Conservation (phyloP, 1,140 invertebrate species). For the Hydropsyche tenuis region DNA sequence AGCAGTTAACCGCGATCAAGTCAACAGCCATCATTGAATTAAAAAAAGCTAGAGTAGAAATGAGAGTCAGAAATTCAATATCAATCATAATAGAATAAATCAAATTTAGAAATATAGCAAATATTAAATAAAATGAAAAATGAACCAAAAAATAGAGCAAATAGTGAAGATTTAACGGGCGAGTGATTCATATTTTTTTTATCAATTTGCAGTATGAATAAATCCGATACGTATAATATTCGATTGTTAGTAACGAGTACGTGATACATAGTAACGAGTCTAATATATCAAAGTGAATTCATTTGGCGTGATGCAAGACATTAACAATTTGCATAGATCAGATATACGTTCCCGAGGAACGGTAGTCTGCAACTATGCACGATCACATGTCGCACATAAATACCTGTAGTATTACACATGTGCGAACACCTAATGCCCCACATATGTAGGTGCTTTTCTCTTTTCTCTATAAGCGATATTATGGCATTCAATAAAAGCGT, state of each 20-base stretch:
- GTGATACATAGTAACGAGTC: background rate
- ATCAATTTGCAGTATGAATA: no score
- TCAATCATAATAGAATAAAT: background rate
- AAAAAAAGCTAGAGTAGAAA: background rate
- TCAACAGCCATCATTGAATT: background rate
- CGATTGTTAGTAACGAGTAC: background rate
- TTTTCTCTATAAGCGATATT: no score
- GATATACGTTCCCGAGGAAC: background rate
- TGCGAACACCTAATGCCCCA: no score
- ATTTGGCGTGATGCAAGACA: conserved; percentile 19
- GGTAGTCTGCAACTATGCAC: background rate
- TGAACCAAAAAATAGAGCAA: no score
- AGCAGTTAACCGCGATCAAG: background rate
- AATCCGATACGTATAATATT: no score
- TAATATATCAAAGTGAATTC: conserved; percentile 5
- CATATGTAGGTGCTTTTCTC: no score
- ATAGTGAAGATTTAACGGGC: no score
- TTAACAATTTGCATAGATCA: conserved; percentile 22
- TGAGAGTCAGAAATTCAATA: background rate
- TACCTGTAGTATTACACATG: no score
- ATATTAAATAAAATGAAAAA: no score
- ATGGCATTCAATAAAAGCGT: background rate
- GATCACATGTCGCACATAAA: no score
- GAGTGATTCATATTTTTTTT: no score
- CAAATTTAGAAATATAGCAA: no score